A percentile compares a stretch with the other conserved stretches of the same genome.
phyloP scores from a whole-genome alignment of 2,113 vertebrate species.

The Hipposideros armiger region DNA sequence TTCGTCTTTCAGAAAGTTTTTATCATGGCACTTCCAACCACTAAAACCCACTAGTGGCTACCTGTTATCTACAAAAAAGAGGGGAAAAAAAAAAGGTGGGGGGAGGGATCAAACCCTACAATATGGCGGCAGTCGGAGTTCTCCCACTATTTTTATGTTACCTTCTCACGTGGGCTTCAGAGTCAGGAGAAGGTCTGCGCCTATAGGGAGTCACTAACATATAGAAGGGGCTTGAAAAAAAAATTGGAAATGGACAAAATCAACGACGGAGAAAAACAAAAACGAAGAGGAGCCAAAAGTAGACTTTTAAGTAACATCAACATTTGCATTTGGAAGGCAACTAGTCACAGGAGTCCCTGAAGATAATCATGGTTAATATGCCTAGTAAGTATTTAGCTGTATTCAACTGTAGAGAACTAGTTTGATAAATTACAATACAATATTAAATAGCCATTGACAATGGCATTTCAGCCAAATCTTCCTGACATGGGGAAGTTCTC shows the following conservation, averaged over 20 bases:
- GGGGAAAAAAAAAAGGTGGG: background rate
- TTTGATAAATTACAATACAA: background rate
- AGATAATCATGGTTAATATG: background rate
- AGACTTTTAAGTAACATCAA: background rate
- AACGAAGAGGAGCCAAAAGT: background rate
- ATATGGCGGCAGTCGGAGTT: background rate
- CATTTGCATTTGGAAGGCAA: background rate
- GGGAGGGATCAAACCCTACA: background rate
- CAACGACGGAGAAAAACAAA: background rate
- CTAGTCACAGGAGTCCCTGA: background rate
- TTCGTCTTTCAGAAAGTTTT: background rate
- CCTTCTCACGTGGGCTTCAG: background rate
- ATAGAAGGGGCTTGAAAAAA: background rate
- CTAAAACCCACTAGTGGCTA: background rate
- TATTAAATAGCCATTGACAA: background rate
- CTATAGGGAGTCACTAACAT: background rate
- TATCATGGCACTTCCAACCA: background rate
- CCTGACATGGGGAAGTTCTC: background rate
- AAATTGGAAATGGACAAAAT: background rate
- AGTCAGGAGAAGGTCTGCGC: background rate
- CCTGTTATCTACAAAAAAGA: background rate
- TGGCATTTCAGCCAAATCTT: background rate
- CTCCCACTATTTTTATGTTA: background rate
- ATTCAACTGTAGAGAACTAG: background rate
- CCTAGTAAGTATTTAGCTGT: background rate